Conservation (phyloP, 2,888 invertebrate species). For the Eristalis arbustorum region DNA sequence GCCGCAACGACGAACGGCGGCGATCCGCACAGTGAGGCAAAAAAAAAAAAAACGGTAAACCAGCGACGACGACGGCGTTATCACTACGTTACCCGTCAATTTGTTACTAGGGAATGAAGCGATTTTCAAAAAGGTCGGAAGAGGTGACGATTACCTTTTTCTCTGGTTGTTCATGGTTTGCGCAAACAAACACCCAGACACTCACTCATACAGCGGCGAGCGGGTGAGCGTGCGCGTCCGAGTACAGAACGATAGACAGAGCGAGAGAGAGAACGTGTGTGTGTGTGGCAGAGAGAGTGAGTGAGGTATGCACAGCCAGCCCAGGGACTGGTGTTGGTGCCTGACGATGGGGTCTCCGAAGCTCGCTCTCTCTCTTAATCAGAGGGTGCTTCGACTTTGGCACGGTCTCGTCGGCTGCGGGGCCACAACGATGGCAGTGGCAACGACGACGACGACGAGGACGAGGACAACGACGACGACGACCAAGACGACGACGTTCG, state of each 20-base stretch:
- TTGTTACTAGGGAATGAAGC: conserved; percentile 66
- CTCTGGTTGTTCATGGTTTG: conserved; percentile 18
- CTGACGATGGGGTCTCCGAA: not conserved
- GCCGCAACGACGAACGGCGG: conserved; percentile 38
- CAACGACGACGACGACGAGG: too few relatives aligned
- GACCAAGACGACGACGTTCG: not conserved
- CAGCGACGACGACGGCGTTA: conserved; percentile 46
- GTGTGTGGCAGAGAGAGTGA: too few relatives aligned
- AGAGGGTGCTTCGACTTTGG: not conserved
- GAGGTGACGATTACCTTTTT: conserved; percentile 67
- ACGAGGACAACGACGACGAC: not conserved
- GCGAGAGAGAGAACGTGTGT: not conserved
- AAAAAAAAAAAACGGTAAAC: conserved; percentile 34
- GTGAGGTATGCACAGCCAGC: too few relatives aligned
- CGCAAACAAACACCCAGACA: not conserved
- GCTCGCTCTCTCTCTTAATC: conserved; percentile 50
- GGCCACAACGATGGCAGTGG: too few relatives aligned
- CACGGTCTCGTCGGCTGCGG: not conserved
- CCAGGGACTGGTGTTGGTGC: too few relatives aligned
- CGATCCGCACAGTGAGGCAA: too few relatives aligned
- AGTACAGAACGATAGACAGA: not conserved
- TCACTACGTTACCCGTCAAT: conserved; percentile 62
- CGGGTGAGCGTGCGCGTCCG: not conserved
- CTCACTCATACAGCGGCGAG: not conserved
- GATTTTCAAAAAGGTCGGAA: conserved; percentile 61